phyloP scores from a whole-genome alignment of 2,113 vertebrate genomes.

The Gila orcuttii region DNA sequence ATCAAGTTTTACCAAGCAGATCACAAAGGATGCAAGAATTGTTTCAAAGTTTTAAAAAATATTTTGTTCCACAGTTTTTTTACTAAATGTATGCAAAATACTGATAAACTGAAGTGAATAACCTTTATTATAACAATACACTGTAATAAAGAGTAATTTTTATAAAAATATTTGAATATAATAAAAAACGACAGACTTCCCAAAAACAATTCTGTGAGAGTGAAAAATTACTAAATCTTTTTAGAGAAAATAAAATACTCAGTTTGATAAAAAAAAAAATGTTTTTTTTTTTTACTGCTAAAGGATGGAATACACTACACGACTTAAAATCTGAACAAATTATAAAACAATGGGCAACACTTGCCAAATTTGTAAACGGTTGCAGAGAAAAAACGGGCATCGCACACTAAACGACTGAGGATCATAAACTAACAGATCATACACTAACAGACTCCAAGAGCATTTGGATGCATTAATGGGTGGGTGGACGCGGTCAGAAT shows the following conservation, averaged over 20 bases:
- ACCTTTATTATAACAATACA: neutral
- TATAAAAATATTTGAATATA: neutral
- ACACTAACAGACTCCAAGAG: too few relatives aligned
- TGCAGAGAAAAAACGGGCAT: too few relatives aligned
- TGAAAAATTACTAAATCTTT: neutral
- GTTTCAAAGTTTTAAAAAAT: neutral
- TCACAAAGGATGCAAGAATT: neutral
- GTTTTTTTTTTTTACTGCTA: neutral
- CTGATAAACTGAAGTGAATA: neutral
- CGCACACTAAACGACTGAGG: too few relatives aligned
- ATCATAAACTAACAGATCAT: too few relatives aligned
- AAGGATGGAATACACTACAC: too few relatives aligned
- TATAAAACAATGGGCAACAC: too few relatives aligned
- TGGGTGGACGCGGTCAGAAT: too few relatives aligned
- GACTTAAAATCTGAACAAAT: too few relatives aligned
- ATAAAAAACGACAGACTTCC: neutral
- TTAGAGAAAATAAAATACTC: neutral
- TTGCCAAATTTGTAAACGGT: too few relatives aligned
- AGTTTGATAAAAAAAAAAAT: too few relatives aligned
- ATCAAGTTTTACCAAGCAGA: neutral
- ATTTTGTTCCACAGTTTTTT: neutral
- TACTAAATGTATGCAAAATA: neutral
- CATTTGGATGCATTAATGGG: too few relatives aligned
- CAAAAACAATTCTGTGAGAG: neutral
- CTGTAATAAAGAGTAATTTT: neutral